Evolutionary conservation across 2,888 invertebrate species (phyloP).

Genomic region (Notocelia uddmanniana): DNA sequence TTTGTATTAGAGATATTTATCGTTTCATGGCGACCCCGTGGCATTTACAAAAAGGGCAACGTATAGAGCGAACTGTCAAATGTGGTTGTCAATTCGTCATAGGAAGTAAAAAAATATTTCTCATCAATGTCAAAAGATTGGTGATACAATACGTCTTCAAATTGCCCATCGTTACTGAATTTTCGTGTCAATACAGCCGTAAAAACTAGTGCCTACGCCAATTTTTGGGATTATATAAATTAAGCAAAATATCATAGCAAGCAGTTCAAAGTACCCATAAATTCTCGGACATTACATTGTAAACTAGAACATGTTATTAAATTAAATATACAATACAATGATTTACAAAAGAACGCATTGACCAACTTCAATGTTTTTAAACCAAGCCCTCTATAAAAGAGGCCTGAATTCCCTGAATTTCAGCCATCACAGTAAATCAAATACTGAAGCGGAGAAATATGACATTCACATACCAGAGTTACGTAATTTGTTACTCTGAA

Average conservation of each 20-base stretch:
- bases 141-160: neutral
- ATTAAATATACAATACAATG: neutral
- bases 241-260: neutral
- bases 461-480: constrained; percentile 38
- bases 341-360: constrained; percentile 14
- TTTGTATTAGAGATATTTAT: neutral
- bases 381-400: constrained; percentile 16
- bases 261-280: neutral
- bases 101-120: no score
- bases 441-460: constrained; percentile 27
- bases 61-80: neutral
- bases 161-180: neutral
- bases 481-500: constrained; percentile 30
- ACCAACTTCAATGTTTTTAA: constrained; percentile 24
- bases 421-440: constrained; percentile 32
- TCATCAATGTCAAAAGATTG: neutral
- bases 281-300: neutral
- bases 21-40: neutral
- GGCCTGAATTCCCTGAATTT: constrained; percentile 26
- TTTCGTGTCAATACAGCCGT: no score
- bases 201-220: no score
- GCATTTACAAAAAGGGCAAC: neutral
- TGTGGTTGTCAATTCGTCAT: no score
- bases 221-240: no score
- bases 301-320: neutral